Conservation (phyloP, 2,797 vertebrate species). For the Poecile montanus region DNA sequence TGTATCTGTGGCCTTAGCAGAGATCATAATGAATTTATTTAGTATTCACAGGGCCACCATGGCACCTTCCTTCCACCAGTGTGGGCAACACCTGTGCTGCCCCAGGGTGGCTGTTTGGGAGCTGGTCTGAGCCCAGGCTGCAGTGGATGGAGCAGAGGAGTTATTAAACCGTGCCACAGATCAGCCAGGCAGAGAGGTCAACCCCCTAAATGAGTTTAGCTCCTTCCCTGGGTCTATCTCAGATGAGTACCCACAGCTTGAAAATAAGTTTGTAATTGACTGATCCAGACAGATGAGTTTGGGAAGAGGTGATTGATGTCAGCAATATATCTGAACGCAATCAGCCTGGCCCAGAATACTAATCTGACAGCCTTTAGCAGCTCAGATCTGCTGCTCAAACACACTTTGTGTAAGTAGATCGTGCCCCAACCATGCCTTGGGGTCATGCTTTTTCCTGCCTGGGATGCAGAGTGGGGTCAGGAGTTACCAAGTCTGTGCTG, state of each 20-base stretch:
- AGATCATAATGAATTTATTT: conserved; percentile 53
- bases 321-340: conserved; percentile 71
- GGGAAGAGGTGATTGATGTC: conserved; percentile 77
- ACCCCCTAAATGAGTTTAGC: conserved; percentile 69
- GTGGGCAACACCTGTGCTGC: conserved; percentile 18
- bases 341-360: conserved; percentile 66
- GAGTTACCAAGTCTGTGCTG: neutral
- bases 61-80: conserved; percentile 9
- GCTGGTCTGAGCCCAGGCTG: conserved; percentile 3
- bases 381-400: neutral
- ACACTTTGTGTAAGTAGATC: neutral
- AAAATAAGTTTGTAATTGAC: conserved; percentile 77
- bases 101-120: conserved; percentile 2
- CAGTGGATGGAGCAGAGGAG: conserved; percentile 34
- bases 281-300: conserved; percentile 74
- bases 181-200: conserved; percentile 63
- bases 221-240: conserved; percentile 64
- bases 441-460: neutral
- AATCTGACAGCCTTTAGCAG: conserved; percentile 46
- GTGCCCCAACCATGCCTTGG: neutral
- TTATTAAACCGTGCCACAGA: conserved; percentile 42
- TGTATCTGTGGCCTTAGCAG: conserved; percentile 4
- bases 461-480: neutral
- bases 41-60: conserved; percentile 27
- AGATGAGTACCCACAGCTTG: conserved; percentile 46